Percentiles rank a stretch among this genome's conserved stretches.
Conservation (phyloP, 2,797 vertebrate species). For the Dendrocincla tyrannina region DNA sequence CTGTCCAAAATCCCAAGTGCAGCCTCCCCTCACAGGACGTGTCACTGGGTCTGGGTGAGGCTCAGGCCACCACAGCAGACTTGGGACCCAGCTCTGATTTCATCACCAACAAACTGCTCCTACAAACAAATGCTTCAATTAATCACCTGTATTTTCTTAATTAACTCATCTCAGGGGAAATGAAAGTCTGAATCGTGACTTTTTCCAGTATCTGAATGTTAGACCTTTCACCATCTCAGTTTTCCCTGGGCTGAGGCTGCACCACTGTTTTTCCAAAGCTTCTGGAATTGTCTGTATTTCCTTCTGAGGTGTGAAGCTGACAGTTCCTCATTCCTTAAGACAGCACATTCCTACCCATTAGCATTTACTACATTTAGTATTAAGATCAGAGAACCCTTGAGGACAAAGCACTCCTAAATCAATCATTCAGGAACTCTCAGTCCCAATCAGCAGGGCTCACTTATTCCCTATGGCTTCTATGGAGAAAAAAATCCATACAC, state of each 20-base stretch:
- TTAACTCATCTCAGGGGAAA: neutral
- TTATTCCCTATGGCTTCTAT: neutral
- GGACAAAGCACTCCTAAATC: neutral
- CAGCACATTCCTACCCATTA: neutral
- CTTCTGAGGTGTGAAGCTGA: neutral
- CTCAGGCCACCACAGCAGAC: neutral
- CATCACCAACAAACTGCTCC: neutral
- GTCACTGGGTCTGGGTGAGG: neutral
- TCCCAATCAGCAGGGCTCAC: neutral
- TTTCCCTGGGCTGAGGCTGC: neutral
- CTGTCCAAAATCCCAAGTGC: neutral
- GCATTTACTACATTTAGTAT: neutral
- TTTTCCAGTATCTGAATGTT: neutral
- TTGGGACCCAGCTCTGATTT: neutral
- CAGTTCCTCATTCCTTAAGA: neutral
- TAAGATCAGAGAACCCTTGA: neutral
- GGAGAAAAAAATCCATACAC: neutral
- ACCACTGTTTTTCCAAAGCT: neutral
- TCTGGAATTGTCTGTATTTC: neutral
- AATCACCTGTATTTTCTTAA: neutral
- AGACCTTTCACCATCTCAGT: neutral
- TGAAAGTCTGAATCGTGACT: rapidly evolving
- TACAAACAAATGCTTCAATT: neutral
- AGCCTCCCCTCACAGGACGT: rapidly evolving
- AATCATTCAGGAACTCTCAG: neutral